A percentile compares a stretch with the other conserved stretches of the same genome.
Conservation (phyloP, 64 coral and sea anemone genomes). For the Pocillopora verrucosa region DNA sequence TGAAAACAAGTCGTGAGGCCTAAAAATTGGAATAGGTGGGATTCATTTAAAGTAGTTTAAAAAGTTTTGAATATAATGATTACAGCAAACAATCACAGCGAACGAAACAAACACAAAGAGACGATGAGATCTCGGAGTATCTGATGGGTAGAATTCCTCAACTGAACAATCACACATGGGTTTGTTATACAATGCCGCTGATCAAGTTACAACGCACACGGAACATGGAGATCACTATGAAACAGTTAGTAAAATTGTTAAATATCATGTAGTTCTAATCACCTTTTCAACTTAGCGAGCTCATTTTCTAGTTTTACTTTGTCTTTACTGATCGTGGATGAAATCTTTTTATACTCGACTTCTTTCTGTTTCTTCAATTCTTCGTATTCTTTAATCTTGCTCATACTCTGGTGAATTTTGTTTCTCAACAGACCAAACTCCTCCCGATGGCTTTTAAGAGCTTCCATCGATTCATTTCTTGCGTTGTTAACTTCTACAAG, state of each 20-base stretch:
- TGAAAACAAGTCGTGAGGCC: too few relatives aligned
- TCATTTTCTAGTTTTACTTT: conserved; percentile 19
- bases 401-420: conserved; percentile 44
- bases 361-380: conserved; percentile 41
- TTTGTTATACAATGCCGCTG: too few relatives aligned
- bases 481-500: conserved; percentile 68
- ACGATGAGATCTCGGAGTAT: too few relatives aligned
- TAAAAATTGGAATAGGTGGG: too few relatives aligned
- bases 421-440: conserved; percentile 54
- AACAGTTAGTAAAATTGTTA: not conserved
- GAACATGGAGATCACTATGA: not conserved
- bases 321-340: not conserved
- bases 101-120: not conserved
- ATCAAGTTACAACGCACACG: too few relatives aligned
- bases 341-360: conserved; percentile 34
- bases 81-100: not conserved
- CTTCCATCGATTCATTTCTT: conserved; percentile 63
- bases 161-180: too few relatives aligned
- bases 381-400: conserved; percentile 39
- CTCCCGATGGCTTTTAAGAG: conserved; percentile 72
- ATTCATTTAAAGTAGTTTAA: too few relatives aligned
- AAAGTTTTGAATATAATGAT: too few relatives aligned
- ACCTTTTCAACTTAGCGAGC: conserved; percentile 10
- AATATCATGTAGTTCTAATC: not conserved
- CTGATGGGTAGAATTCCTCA: too few relatives aligned